These are phyloP conservation scores for Branchellion lobata DNA, from an alignment of 2,888 invertebrate genomes.

Conservation along the genomic window DNA sequence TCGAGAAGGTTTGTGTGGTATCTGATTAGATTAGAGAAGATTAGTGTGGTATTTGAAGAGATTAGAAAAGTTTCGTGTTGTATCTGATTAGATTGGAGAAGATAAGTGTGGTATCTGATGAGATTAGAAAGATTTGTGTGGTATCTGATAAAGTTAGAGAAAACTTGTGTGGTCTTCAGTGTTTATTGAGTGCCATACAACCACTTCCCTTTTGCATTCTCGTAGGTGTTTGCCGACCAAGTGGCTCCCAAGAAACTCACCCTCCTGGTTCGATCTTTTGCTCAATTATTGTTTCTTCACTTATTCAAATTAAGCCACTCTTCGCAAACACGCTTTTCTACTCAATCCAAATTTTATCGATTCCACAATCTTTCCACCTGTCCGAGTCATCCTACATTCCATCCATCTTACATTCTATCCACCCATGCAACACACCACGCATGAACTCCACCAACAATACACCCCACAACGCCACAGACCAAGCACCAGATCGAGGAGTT, in stretches of 20 bases:
- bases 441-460: too few relatives aligned
- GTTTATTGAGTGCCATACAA: too few relatives aligned
- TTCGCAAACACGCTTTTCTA: too few relatives aligned
- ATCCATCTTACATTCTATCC: too few relatives aligned
- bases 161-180: too few relatives aligned
- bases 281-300: background rate
- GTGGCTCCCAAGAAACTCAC: slow-evolving; percentile 77
- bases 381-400: too few relatives aligned
- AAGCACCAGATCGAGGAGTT: slow-evolving; percentile 80
- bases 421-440: background rate
- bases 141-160: slow-evolving; percentile 74
- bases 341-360: too few relatives aligned
- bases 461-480: slow-evolving; percentile 58
- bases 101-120: too few relatives aligned
- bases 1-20: slow-evolving; percentile 83
- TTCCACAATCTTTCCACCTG: too few relatives aligned
- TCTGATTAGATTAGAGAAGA: slow-evolving; percentile 78
- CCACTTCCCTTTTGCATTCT: too few relatives aligned
- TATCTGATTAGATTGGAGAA: slow-evolving; percentile 74
- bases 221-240: slow-evolving; percentile 64
- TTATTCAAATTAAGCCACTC: too few relatives aligned
- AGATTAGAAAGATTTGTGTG: slow-evolving; percentile 78
- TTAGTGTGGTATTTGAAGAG: too few relatives aligned
- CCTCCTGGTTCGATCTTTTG: background rate
- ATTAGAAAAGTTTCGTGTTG: slow-evolving; percentile 81